Percentiles rank a stretch among this genome's conserved stretches.
Conservation (phyloP, 1,140 invertebrate species). For the Ridgeia piscesae region DNA sequence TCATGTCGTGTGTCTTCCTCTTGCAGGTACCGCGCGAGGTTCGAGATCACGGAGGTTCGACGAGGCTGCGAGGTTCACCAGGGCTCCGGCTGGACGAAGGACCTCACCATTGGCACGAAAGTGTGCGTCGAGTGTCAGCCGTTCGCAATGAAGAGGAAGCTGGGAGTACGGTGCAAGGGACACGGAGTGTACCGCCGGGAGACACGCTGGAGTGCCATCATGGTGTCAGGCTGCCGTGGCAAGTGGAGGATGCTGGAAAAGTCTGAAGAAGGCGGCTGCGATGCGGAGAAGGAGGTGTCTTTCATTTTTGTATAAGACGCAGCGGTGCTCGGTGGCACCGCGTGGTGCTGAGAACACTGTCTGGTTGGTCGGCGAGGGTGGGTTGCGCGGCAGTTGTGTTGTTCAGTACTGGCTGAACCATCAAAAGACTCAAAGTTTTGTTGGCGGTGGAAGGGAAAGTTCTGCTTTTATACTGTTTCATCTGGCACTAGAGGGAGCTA, state of each 20-base stretch:
- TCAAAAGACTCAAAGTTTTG: neutral
- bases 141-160: slow-evolving; percentile 47
- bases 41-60: slow-evolving; percentile 36
- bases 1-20: neutral
- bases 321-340: neutral
- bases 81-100: slow-evolving; percentile 38
- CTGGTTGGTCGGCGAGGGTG: neutral
- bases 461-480: neutral
- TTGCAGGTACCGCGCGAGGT: slow-evolving; percentile 46
- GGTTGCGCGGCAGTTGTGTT: too few relatives aligned
- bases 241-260: slow-evolving; percentile 45
- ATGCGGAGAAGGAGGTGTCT: slow-evolving; percentile 30
- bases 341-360: neutral
- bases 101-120: slow-evolving; percentile 36
- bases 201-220: slow-evolving; percentile 50
- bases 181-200: slow-evolving; percentile 44
- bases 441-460: neutral
- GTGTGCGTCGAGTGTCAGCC: slow-evolving; percentile 55
- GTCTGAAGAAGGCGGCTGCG: slow-evolving; percentile 39
- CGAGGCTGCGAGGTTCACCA: slow-evolving; percentile 9
- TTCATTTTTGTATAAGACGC: slow-evolving; percentile 17
- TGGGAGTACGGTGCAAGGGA: slow-evolving; percentile 49
- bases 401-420: neutral
- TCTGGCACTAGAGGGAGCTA: neutral
- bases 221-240: slow-evolving; percentile 49